Conservation (phyloP, 1,140 invertebrate genomes). For the Daktulosphaira vitifoliae region DNA sequence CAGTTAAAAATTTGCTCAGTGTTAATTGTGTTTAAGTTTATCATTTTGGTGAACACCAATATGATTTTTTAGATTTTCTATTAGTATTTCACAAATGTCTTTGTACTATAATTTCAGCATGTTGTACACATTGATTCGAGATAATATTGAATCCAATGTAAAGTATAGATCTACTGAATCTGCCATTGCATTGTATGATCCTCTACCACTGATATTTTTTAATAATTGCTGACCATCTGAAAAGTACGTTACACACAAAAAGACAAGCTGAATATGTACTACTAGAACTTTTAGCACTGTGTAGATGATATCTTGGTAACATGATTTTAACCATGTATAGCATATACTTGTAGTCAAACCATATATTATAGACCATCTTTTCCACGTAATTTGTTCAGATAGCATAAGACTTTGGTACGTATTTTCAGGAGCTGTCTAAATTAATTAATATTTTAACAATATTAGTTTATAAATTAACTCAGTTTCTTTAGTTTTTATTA, state of each 20-base stretch:
- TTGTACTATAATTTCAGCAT: no score
- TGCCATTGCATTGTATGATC: slow-evolving; percentile 9
- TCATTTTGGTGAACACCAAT: no score
- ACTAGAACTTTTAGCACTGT: neutral
- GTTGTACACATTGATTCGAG: neutral
- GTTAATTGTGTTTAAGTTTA: no score
- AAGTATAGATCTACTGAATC: slow-evolving; percentile 10
- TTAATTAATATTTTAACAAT: neutral
- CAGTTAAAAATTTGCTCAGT: no score
- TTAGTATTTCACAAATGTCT: no score
- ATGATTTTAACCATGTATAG: slow-evolving; percentile 9
- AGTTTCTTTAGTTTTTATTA: neutral
- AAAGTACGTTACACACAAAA: slow-evolving; percentile 14
- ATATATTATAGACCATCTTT: neutral
- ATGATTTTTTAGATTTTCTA: no score
- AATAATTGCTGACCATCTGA: slow-evolving; percentile 14
- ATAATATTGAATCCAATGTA: slow-evolving; percentile 8
- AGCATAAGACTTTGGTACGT: neutral
- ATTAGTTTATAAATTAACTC: neutral
- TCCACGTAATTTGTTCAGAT: neutral
- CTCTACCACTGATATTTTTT: neutral
- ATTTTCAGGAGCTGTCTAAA: neutral
- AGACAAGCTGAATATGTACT: neutral
- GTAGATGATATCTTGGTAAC: neutral
- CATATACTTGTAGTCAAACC: neutral